These are phyloP conservation scores for Montipora foliosa DNA, from an alignment of 64 coral and sea anemone species.

Conservation along the genomic window DNA sequence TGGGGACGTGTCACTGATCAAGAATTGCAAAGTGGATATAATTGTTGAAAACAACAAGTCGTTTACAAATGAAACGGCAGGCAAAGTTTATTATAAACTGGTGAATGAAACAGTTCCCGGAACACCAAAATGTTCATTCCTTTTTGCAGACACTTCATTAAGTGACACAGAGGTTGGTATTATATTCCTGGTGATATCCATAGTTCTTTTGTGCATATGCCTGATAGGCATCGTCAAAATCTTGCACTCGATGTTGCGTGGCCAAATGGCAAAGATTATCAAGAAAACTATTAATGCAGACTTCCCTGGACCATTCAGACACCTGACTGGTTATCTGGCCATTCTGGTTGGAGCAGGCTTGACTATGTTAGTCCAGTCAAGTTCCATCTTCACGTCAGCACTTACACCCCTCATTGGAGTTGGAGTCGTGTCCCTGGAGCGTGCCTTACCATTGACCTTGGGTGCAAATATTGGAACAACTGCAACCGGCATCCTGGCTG, in stretches of 20 bases:
- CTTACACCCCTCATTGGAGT: constrained; percentile 96
- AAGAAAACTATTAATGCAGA: constrained; percentile 95
- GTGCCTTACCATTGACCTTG: constrained; percentile 92
- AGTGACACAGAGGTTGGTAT: constrained; percentile 87
- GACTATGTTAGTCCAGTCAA: constrained; percentile 97
- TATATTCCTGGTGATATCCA: constrained; percentile 75
- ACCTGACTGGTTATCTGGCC: constrained; percentile 95
- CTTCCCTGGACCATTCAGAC: constrained; percentile 85
- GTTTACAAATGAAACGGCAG: constrained; percentile 15
- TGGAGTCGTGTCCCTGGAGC: constrained; percentile 88
- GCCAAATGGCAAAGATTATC: constrained; percentile 89
- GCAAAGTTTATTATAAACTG: neutral
- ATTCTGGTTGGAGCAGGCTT: constrained; percentile 96
- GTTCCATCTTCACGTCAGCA: constrained; percentile 97
- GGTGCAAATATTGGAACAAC: constrained; percentile 99
- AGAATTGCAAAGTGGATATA: neutral
- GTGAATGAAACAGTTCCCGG: constrained; percentile 19
- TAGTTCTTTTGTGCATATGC: constrained; percentile 89
- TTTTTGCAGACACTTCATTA: constrained; percentile 72
- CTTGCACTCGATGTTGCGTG: constrained; percentile 87
- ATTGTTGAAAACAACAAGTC: neutral
- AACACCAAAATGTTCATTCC: constrained; percentile 54
- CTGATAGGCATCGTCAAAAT: constrained; percentile 92
- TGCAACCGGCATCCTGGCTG: constrained; percentile 92
- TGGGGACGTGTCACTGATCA: constrained; percentile 64